phyloP scores from a whole-genome alignment of 2,888 invertebrate genomes.

The Acanthosoma haemorrhoidale region DNA sequence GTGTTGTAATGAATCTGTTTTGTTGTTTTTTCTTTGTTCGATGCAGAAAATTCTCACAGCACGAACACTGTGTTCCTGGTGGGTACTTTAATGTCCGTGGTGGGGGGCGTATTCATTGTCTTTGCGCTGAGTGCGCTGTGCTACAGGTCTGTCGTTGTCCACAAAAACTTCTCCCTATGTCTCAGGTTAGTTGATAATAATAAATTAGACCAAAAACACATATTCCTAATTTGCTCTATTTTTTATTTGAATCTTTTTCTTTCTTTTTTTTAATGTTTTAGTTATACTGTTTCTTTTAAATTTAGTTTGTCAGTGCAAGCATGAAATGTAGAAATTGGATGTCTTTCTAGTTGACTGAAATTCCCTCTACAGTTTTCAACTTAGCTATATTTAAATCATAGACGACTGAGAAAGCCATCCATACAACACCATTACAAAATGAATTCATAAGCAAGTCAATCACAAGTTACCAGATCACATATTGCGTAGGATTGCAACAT shows the following conservation, averaged over 20 bases:
- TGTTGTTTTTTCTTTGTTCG: conserved; percentile 38
- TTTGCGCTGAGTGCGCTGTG: conserved; percentile 98
- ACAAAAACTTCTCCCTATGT: conserved; percentile 97
- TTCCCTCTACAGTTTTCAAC: not conserved
- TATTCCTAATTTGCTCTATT: conserved; percentile 25
- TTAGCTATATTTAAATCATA: not conserved
- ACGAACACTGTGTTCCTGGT: conserved; percentile 97
- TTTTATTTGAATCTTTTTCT: conserved; percentile 20
- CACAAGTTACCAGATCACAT: not conserved
- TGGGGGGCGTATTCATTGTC: conserved; percentile 98
- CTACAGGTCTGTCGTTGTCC: conserved; percentile 99
- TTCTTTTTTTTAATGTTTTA: conserved; percentile 3
- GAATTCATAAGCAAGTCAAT: not conserved
- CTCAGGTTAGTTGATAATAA: conserved; percentile 78
- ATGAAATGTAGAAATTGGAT: conserved; percentile 16
- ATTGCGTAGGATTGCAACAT: not conserved
- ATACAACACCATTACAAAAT: not conserved
- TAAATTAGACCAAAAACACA: conserved; percentile 24
- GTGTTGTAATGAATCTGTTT: conserved; percentile 25
- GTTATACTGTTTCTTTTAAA: conserved; percentile 18
- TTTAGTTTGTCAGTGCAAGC: conserved; percentile 26
- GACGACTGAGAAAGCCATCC: not conserved
- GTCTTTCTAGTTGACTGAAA: not conserved
- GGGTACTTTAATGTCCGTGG: conserved; percentile 96
- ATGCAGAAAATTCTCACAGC: conserved; percentile 91